Evolutionary conservation across 2,797 vertebrate genomes (phyloP).

Genomic region (Decapterus maruadsi): DNA sequence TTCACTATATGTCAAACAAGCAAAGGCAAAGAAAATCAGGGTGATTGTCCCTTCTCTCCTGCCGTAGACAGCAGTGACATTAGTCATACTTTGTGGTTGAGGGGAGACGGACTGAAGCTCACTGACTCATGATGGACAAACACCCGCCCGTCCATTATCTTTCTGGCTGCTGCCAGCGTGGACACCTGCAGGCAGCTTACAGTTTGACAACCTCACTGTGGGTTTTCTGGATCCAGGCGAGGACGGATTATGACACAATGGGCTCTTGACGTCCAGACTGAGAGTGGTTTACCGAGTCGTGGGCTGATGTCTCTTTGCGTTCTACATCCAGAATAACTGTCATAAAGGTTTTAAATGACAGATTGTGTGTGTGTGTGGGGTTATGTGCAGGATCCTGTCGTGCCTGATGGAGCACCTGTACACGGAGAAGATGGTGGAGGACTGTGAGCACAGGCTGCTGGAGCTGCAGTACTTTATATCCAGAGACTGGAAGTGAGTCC

Average conservation of each 20-base stretch:
- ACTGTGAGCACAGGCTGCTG: constrained; percentile 93
- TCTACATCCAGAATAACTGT: no score
- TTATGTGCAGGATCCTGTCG: constrained; percentile 90
- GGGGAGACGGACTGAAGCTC: background rate
- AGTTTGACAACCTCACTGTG: background rate
- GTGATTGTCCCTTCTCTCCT: background rate
- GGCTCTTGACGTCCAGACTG: background rate
- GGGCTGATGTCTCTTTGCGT: background rate
- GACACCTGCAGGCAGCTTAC: background rate
- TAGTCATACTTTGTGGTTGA: background rate
- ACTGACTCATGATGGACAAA: background rate
- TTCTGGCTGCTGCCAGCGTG: background rate
- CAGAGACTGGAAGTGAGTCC: constrained; percentile 96
- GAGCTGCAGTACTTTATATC: constrained; percentile 98
- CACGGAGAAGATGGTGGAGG: constrained; percentile 98
- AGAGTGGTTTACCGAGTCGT: no score
- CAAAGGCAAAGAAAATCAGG: no score
- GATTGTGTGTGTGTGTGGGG: constrained; percentile 15
- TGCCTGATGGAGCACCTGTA: constrained; percentile 98
- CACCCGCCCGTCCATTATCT: background rate
- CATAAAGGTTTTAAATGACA: background rate
- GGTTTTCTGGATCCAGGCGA: background rate
- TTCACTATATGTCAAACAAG: no score
- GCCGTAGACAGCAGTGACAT: background rate
- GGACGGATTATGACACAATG: background rate